phyloP scores from a whole-genome alignment of 2,797 vertebrate genomes.

The Octomys mimax region DNA sequence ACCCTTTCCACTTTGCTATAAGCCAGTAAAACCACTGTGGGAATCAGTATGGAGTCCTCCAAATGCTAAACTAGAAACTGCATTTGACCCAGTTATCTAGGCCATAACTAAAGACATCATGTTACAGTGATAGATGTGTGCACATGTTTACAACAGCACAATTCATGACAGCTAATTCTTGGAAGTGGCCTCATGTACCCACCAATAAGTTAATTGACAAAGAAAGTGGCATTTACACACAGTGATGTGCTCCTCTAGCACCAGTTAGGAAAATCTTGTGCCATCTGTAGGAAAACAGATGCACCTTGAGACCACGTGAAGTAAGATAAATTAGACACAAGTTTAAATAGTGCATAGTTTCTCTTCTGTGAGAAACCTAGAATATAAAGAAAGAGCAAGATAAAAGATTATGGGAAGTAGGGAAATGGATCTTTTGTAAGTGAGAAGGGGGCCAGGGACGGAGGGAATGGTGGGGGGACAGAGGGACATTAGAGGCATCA shows the following conservation, averaged over 20 bases:
- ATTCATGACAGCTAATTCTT: background rate
- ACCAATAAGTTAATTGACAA: background rate
- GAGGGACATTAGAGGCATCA: background rate
- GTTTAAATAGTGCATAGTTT: background rate
- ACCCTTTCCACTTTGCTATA: too few species aligned
- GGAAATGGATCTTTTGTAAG: background rate
- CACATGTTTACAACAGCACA: background rate
- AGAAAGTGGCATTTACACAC: background rate
- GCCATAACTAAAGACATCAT: background rate
- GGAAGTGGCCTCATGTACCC: background rate
- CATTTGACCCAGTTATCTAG: background rate
- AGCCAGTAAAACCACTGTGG: background rate
- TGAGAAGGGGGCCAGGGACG: background rate
- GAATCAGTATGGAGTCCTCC: background rate
- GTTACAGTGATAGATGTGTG: background rate
- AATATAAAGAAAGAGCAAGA: background rate
- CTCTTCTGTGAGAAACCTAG: background rate
- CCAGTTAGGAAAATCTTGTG: background rate
- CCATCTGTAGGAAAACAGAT: background rate
- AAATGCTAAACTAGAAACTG: background rate
- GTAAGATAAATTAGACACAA: background rate
- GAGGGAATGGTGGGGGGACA: background rate
- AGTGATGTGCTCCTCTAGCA: background rate
- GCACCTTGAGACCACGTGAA: background rate
- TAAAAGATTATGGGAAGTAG: background rate